These are phyloP conservation scores for Trichonephila inaurata DNA, from an alignment of 1,140 invertebrate species.

Conservation along the genomic window DNA sequence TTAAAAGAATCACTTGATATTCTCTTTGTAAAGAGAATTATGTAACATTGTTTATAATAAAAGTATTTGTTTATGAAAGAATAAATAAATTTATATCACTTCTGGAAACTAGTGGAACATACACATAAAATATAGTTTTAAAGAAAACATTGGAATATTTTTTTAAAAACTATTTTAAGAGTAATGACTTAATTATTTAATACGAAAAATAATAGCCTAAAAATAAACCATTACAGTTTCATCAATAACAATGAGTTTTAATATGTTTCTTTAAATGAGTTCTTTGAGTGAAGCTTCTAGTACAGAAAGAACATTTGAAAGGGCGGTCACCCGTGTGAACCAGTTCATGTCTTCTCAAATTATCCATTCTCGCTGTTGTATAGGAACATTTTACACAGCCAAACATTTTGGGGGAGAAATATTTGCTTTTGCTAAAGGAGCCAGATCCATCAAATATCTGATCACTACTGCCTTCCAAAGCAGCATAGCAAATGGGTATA, in stretches of 20 bases:
- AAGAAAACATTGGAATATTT: too few relatives aligned
- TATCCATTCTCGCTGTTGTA: conserved; percentile 17
- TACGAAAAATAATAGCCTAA: too few relatives aligned
- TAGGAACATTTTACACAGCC: conserved; percentile 21
- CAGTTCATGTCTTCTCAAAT: conserved; percentile 54
- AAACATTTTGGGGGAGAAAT: conserved; percentile 17
- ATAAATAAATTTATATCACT: too few relatives aligned
- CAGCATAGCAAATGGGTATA: conserved; percentile 13
- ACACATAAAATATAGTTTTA: too few relatives aligned
- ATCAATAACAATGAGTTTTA: conserved; percentile 29
- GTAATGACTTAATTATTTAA: too few relatives aligned
- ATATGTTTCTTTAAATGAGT: conserved; percentile 56
- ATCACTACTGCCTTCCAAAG: neutral
- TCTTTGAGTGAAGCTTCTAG: conserved; percentile 33
- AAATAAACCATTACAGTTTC: neutral
- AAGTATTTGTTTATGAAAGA: too few relatives aligned
- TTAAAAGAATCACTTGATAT: too few relatives aligned
- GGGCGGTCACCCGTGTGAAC: conserved; percentile 49
- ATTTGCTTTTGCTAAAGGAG: neutral
- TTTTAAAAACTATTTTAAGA: too few relatives aligned
- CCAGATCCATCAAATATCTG: neutral
- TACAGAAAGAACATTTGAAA: conserved; percentile 39
- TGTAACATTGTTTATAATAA: too few relatives aligned
- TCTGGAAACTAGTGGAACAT: too few relatives aligned
- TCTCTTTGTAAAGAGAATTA: too few relatives aligned